phyloP scores from a whole-genome alignment of 1,140 invertebrate species.

The Achatina immaculata region DNA sequence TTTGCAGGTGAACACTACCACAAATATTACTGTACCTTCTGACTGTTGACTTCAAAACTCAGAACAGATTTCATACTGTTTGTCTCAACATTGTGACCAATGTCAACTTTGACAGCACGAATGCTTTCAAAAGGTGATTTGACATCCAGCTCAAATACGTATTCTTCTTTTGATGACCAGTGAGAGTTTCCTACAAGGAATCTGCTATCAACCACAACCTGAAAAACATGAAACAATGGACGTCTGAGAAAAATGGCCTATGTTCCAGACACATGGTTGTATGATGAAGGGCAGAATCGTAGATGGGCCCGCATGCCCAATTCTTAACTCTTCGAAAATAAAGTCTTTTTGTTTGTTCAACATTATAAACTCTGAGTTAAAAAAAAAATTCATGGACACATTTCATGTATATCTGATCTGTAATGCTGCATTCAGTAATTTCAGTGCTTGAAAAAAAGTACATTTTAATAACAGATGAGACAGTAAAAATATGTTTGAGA shows the following conservation, averaged over 20 bases:
- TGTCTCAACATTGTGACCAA: neutral
- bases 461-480: too few relatives aligned
- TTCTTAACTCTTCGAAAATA: too few relatives aligned
- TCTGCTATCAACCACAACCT: conserved; percentile 19
- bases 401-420: neutral
- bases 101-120: neutral
- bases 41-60: neutral
- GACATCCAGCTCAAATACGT: neutral
- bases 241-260: too few relatives aligned
- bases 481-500: too few relatives aligned
- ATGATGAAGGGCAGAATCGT: too few relatives aligned
- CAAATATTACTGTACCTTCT: conserved; percentile 3
- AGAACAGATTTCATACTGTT: neutral
- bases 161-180: neutral
- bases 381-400: neutral
- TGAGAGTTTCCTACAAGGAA: neutral
- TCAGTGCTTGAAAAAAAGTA: neutral
- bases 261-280: too few relatives aligned
- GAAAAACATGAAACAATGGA: neutral
- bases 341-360: too few relatives aligned
- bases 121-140: neutral
- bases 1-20: neutral
- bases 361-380: too few relatives aligned
- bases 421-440: neutral
- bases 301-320: too few relatives aligned